A percentile compares a stretch with the other conserved stretches of the same genome.
Evolutionary conservation across 2,113 vertebrate genomes (phyloP).

Genomic region (Phaethornis superciliosus): DNA sequence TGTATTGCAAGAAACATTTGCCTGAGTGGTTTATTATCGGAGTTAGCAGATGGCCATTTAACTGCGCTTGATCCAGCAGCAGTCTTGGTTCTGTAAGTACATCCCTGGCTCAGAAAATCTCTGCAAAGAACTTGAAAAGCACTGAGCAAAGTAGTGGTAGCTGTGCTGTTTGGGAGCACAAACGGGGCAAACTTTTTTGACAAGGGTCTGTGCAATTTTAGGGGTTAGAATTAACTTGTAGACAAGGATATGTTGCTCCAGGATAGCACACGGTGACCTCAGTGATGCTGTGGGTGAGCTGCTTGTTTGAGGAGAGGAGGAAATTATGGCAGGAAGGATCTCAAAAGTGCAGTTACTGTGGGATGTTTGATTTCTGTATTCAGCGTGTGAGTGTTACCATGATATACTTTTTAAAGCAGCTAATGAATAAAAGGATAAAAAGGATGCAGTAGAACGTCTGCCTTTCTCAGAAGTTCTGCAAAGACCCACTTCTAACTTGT

Average conservation of each 20-base stretch:
- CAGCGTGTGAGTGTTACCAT: background rate
- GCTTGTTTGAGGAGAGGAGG: background rate
- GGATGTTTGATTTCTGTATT: background rate
- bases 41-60: conserved; percentile 48
- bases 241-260: background rate
- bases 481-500: background rate
- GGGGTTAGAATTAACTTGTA: background rate
- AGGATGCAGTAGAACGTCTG: background rate
- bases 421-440: background rate
- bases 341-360: background rate
- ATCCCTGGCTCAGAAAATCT: background rate
- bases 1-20: conserved; percentile 17
- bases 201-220: background rate
- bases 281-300: background rate
- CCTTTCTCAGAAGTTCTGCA: background rate
- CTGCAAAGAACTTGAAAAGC: background rate
- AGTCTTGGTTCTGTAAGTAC: background rate
- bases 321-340: rapidly evolving
- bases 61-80: background rate
- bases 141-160: background rate
- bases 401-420: background rate
- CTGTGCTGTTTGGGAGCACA: background rate
- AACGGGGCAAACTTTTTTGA: background rate
- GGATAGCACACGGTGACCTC: rapidly evolving
- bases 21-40: background rate